Percentiles rank a stretch among this genome's conserved stretches.
Evolutionary conservation across 2,113 vertebrate genomes (phyloP).

Genomic region (Ceyx melanurus): DNA sequence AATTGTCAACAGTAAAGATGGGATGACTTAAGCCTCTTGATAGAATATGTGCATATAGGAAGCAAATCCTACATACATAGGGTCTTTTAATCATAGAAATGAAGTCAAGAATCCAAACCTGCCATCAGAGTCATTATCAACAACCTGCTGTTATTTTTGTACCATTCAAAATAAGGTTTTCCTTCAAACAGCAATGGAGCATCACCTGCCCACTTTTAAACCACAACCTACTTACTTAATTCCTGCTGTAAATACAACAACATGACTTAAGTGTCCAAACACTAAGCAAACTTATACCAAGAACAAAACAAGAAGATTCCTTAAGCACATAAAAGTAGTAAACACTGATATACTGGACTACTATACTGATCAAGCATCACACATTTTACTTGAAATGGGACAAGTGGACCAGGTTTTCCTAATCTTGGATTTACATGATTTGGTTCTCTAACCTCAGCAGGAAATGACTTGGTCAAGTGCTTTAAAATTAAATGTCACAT

Average conservation of each 20-base stretch:
- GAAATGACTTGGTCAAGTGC: not conserved
- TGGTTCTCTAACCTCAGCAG: not conserved
- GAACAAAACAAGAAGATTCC: not conserved
- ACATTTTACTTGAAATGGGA: not conserved
- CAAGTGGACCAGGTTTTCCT: not conserved
- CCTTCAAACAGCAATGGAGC: not conserved
- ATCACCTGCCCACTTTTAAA: constrained; percentile 19
- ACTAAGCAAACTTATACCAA: not conserved
- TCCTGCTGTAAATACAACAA: not conserved
- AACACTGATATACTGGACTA: not conserved
- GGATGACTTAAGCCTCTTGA: not conserved
- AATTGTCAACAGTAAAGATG: not conserved
- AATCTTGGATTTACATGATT: not conserved
- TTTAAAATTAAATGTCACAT: not conserved
- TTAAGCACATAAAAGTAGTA: not conserved
- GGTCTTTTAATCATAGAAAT: constrained; percentile 22
- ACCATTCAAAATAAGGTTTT: constrained; percentile 18
- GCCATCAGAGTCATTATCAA: constrained; percentile 26
- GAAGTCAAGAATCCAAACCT: constrained; percentile 3
- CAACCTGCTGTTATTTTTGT: constrained; percentile 35
- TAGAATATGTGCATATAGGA: not conserved
- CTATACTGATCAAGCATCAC: not conserved
- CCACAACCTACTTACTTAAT: not conserved
- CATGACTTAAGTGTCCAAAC: not conserved
- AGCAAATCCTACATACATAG: constrained; percentile 15